These are phyloP conservation scores for Ahaetulla prasina DNA, from an alignment of 2,113 vertebrate genomes.

Conservation along the genomic window DNA sequence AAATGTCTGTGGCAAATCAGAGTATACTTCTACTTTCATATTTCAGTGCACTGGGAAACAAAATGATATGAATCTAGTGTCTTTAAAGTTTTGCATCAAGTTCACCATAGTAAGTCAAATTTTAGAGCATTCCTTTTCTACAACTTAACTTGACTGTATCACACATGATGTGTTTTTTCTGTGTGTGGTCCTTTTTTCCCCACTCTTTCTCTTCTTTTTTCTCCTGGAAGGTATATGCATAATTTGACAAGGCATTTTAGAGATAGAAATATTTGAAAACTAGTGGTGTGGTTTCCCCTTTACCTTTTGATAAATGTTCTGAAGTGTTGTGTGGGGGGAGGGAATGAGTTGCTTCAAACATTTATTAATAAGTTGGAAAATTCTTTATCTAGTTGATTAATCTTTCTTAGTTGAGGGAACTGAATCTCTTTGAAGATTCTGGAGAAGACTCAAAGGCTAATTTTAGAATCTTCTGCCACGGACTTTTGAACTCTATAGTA, in stretches of 20 bases:
- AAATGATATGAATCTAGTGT: background rate
- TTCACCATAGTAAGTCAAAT: background rate
- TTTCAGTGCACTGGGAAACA: background rate
- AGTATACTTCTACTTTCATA: background rate
- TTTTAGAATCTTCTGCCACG: background rate
- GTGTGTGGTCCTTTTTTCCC: background rate
- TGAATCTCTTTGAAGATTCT: background rate
- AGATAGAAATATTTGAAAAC: background rate
- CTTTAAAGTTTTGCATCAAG: background rate
- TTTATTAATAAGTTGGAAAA: conserved; percentile 3
- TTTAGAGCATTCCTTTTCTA: background rate
- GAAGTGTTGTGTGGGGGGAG: background rate
- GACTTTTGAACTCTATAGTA: background rate
- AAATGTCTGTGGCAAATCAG: background rate
- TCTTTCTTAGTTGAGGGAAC: conserved; percentile 12
- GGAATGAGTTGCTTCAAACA: background rate
- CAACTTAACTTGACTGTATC: background rate
- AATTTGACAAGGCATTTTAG: background rate
- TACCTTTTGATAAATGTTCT: background rate
- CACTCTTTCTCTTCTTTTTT: background rate
- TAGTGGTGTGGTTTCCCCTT: background rate
- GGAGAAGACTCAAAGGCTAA: background rate
- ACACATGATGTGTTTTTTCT: background rate
- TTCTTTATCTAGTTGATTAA: background rate
- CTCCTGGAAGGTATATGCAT: background rate